Evolutionary conservation across 2,797 vertebrate species (phyloP), one percentile per base, ranked within the genome.

Genomic region (Manis javanica): DNA sequence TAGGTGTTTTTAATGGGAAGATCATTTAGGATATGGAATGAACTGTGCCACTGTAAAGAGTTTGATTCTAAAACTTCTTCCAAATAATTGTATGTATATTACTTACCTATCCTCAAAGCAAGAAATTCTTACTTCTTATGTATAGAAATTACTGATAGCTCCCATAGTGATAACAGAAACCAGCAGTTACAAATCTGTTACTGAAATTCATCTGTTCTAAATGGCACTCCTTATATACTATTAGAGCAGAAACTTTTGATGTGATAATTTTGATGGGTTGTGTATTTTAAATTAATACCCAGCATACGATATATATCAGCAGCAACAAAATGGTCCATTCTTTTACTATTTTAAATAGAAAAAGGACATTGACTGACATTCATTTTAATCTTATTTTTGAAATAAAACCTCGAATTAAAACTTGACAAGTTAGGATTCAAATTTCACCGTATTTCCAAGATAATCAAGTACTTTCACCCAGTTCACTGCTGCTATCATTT

Each of bases 291-390:
- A 82, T 64, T 69, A 77, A 51, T 75, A 75, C 15, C 19, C 26
- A 75, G 2, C 3, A 42, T 34, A 86, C 31, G 26, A n/a, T n/a
- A n/a, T n/a, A 24, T 68, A 68, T 66, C 19, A 94, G 23, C 46
- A 90, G 5, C 21, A 92, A 57, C 49, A 81, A 55, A 90, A 69
- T 37, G 18, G 31, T 75, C 46, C 81, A 39, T 87, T 96, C 10
- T 81, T 66, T 24, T 61, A 77, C 86, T 83, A 85, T 85, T 88
- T 87, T 63, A 91, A 85, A 26, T 85, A 93, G 24, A 68, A 7
- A 87, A 84, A 91, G 21, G 34, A 39, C 49, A 78, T 14, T 78
- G 4, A 81, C 59, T 88, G 75, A 88, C 18, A 83, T 55, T 53
- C 75, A 87, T 61, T 71, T 3, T 89, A 0, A 72, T 83, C 4